Percentiles rank a stretch among this genome's conserved stretches.
Evolutionary conservation across 2,113 vertebrate genomes (phyloP).

Genomic region (Apus apus): DNA sequence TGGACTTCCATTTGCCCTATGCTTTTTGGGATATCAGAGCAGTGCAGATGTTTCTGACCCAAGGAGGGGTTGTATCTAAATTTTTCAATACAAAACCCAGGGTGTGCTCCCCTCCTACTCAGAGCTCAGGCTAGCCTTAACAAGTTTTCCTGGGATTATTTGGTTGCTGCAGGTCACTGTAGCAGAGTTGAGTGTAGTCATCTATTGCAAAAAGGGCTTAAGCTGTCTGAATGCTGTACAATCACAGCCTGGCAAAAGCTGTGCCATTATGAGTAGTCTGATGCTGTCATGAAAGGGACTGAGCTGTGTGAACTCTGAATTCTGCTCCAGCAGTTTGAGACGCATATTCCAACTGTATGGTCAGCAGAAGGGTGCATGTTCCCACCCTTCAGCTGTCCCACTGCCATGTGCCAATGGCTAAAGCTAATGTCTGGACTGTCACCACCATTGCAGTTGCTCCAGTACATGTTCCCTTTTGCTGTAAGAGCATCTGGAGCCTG

Average conservation of each 20-base stretch:
- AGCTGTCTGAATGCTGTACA: not conserved
- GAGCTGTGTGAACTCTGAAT: not conserved
- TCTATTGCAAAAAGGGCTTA: conserved; percentile 5
- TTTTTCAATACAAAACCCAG: not conserved
- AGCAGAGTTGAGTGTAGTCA: not conserved
- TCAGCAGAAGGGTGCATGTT: not conserved
- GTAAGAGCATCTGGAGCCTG: not conserved
- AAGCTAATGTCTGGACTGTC: not conserved
- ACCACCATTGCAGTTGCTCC: not conserved
- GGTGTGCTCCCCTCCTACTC: rapidly evolving
- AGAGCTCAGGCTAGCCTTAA: not conserved
- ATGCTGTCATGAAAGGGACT: not conserved
- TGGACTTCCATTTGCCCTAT: not conserved
- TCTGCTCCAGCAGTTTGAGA: not conserved
- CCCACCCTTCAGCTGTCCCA: not conserved
- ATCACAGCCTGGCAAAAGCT: not conserved
- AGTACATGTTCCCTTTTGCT: not conserved
- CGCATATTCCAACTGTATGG: not conserved
- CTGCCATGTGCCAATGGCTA: not conserved
- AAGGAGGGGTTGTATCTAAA: not conserved
- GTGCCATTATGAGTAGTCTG: not conserved
- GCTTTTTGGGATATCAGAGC: not conserved
- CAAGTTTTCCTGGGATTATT: conserved; percentile 6
- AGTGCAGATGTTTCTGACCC: not conserved
- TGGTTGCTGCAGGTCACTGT: not conserved